Evolutionary conservation across 2,113 vertebrate genomes (phyloP), one percentile per base, ranked within the genome.

Genomic region (Eolophus roseicapilla): DNA sequence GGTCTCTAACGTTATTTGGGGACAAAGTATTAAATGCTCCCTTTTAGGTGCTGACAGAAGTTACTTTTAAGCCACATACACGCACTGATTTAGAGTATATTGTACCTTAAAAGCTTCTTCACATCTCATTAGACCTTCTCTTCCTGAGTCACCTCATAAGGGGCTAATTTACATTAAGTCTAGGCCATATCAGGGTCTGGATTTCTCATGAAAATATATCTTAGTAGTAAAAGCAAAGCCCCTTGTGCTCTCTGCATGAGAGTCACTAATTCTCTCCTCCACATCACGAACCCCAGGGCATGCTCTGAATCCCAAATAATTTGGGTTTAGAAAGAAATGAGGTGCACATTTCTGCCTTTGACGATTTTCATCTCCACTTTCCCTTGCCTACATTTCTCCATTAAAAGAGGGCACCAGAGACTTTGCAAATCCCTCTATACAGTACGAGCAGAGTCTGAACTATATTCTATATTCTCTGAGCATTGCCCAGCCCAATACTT

Each of bases 71-170:
- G 84, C 77, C 84, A 67, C 68, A 85, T 25, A 87, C 41, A 64
- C 0, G 7, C 35, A n/a, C 67, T 85, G 93, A 86, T 96, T 95
- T 67, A 93, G 76, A 94, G 59, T 19, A 47, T 8, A 79, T 57
- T 57, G 74, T 69, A 82, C 62, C 69, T 96, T 93, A 92, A 93
- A 94, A 95, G 88, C 86, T 87, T 94, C 86, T 96, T 87, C 93
- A 92, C 86, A 87, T 89, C 95, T 93, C 92, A 91, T 92, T 95
- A 95, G 62, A 69, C 23, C 17, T 83, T 57, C 49, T 88, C 80
- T 60, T 96, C 88, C 29, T 12, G 11, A 94, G 41, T 63, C 49
- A 47, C 37, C 80, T 86, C 59, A 4, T 35, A 80, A 86, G 81
- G 89, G 70, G 65, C 74, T 92, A 50, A 92, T 93, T 95, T 92